Evolutionary conservation across 37 sponge, comb jelly and placozoan species (phyloP).

Genomic region (Axinella damicornis): DNA sequence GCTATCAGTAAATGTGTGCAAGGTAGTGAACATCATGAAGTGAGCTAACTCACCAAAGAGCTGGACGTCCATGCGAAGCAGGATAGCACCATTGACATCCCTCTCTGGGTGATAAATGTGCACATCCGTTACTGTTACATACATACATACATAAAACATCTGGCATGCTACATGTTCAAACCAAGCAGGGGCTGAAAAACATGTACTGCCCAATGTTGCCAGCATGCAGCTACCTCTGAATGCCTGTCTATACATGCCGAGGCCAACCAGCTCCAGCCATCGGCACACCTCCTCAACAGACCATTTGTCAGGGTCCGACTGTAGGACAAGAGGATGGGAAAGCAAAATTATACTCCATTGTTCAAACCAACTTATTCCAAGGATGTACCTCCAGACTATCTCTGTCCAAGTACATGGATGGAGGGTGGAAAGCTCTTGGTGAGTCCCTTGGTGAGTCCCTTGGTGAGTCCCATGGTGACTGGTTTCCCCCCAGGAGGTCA

Average conservation of each 20-base stretch:
- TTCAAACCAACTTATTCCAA: too few relatives aligned
- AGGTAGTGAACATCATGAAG: background rate
- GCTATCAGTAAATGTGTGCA: too few relatives aligned
- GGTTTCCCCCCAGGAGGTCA: background rate
- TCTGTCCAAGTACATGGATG: background rate
- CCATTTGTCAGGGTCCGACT: conserved; percentile 67
- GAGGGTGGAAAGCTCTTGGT: background rate
- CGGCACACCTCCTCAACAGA: conserved; percentile 55
- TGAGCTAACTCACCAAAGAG: conserved; percentile 23
- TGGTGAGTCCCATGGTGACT: background rate
- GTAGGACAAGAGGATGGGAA: background rate
- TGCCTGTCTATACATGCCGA: conserved; percentile 36
- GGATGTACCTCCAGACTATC: background rate
- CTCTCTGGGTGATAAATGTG: background rate
- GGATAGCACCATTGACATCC: conserved; percentile 6
- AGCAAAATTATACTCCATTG: background rate
- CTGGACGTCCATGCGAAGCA: conserved; percentile 46
- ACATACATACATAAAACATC: background rate
- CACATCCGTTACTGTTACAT: background rate
- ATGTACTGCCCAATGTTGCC: background rate
- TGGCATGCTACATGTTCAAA: too few relatives aligned
- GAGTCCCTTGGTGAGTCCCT: background rate
- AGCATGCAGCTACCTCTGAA: conserved; percentile 27
- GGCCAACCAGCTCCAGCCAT: conserved; percentile 64
- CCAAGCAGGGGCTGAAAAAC: background rate